Evolutionary conservation across 2,113 vertebrate species (phyloP), one percentile per base, ranked within the genome.

Genomic region (Apistogramma diplotaenia): DNA sequence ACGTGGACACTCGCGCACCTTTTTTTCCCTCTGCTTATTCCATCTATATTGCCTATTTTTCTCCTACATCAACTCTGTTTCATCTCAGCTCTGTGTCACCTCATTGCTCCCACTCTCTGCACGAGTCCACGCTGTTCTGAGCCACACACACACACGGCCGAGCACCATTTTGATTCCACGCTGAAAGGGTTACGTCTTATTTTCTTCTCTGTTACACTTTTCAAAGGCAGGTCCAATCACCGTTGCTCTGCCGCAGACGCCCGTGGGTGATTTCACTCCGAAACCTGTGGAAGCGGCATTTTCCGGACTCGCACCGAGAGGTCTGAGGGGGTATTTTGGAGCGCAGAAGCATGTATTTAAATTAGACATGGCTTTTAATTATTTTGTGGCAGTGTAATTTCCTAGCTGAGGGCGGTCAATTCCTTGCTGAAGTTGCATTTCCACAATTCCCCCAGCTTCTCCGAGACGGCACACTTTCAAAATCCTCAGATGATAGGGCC

Each of bases 361-460:
- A 93, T 93, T 91, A 90, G 89, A 94, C 90, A 91, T 78, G 88
- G 75, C 79, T 94, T 94, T 94, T 94, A 95, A 95, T 96, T 94
- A 94, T 92, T 94, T 94, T 91, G 91, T 92, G 77, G 75, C 81
- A 53, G 83, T 81, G 85, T 93, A 88, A 92, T 94, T 93, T 94
- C 86, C 87, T 90, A 9, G 92, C 93, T 86, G 70, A 79, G 93
- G 94, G 93, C 88, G 81, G 79, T 54, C 80, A 21, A 76, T 74
- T 86, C 84, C 75, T 90, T 90, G 90, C 90, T 92, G 92, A 91
- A 84, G 79, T 67, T 81, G 91, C 91, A 81, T 89, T 92, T 92
- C 85, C 85, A 87, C 90, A 90, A 92, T 87, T 90, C 88, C 83
- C 83, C 72, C 25, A 31, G 80, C 81, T 73, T 89, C 84, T 81